phyloP scores from a whole-genome alignment of 2,113 vertebrate species.

The Percina caprodes region DNA sequence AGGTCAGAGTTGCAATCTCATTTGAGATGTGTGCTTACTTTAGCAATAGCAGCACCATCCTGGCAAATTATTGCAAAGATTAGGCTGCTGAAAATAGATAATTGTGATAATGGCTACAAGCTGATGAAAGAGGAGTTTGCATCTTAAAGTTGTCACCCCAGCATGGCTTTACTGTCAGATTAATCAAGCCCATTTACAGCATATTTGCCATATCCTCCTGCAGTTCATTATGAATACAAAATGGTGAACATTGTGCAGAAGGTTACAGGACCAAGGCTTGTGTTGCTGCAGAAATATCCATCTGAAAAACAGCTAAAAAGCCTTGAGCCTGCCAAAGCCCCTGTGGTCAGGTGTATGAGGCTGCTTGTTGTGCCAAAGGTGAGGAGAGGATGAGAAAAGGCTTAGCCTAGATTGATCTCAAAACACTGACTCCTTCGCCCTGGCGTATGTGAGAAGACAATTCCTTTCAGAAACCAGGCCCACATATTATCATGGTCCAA shows the following conservation, averaged over 20 bases:
- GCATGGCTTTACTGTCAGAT: constrained; percentile 10
- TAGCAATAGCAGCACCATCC: constrained; percentile 27
- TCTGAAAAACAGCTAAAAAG: constrained; percentile 12
- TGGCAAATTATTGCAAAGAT: constrained; percentile 42
- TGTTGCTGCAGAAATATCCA: constrained; percentile 37
- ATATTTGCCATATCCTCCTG: constrained; percentile 3
- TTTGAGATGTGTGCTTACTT: constrained; percentile 50
- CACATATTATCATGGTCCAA: not conserved
- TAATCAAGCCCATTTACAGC: constrained; percentile 40
- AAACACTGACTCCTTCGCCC: constrained; percentile 30
- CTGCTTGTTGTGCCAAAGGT: constrained; percentile 48
- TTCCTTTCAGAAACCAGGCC: constrained; percentile 4
- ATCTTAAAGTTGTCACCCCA: constrained; percentile 8
- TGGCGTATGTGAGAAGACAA: not conserved
- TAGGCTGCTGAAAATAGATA: constrained; percentile 33
- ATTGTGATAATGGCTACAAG: constrained; percentile 34
- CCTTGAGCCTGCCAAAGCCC: constrained; percentile 51
- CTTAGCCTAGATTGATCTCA: constrained; percentile 55
- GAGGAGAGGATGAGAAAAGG: constrained; percentile 41
- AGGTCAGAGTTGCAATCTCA: constrained; percentile 65
- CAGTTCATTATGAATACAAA: constrained; percentile 31
- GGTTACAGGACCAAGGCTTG: constrained; percentile 23
- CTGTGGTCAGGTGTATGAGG: constrained; percentile 52
- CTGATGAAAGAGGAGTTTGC: constrained; percentile 37
- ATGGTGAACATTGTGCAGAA: not conserved